Conservation (phyloP, 2,113 vertebrate species). For the Alligator sinensis region DNA sequence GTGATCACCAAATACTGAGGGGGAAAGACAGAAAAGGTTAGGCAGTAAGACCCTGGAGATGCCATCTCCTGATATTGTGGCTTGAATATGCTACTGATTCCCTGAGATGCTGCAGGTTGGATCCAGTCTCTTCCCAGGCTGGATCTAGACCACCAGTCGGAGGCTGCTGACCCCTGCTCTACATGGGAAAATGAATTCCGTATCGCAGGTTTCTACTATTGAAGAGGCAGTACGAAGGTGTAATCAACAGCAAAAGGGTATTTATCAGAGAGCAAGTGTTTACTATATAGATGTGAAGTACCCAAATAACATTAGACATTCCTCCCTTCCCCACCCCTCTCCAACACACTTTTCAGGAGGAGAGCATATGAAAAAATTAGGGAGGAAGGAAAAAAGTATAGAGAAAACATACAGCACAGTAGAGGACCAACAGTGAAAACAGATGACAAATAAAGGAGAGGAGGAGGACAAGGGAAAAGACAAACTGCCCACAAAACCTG, state of each 20-base stretch:
- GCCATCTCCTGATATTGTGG: too few relatives aligned
- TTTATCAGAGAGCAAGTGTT: not conserved
- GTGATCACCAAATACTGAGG: too few relatives aligned
- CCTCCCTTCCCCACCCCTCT: too few relatives aligned
- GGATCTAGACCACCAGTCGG: too few relatives aligned
- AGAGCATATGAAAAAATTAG: not conserved
- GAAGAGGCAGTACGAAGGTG: not conserved
- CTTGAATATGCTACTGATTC: too few relatives aligned
- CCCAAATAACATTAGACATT: not conserved
- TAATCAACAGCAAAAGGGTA: not conserved
- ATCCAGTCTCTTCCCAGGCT: too few relatives aligned
- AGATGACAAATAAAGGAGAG: constrained; percentile 16
- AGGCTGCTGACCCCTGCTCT: not conserved
- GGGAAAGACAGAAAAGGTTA: too few relatives aligned
- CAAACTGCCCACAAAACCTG: constrained; percentile 30
- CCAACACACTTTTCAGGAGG: not conserved
- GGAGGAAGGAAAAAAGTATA: not conserved
- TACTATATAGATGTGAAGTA: not conserved
- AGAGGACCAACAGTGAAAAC: not conserved
- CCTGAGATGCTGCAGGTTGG: too few relatives aligned
- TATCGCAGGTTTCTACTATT: too few relatives aligned
- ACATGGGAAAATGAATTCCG: not conserved
- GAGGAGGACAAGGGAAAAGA: not conserved
- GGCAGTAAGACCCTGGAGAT: too few relatives aligned
- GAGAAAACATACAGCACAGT: constrained; percentile 16